Conservation (phyloP, 1,140 invertebrate species). For the Theocolax elegans region DNA sequence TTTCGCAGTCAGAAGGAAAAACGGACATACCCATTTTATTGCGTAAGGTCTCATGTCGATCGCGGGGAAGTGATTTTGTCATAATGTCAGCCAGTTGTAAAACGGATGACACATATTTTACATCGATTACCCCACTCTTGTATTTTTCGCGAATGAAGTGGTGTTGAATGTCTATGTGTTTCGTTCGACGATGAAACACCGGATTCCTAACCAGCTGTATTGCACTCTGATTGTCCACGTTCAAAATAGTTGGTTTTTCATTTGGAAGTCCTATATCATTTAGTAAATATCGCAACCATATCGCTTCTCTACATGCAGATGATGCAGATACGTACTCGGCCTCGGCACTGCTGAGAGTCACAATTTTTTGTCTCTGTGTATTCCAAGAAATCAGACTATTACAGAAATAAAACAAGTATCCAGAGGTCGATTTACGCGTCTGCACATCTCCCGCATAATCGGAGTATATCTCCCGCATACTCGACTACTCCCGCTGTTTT, state of each 20-base stretch:
- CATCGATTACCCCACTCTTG: slow-evolving; percentile 17
- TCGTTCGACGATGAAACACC: slow-evolving; percentile 45
- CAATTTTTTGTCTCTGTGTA: slow-evolving; percentile 49
- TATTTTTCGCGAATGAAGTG: slow-evolving; percentile 49
- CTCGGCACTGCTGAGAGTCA: slow-evolving; percentile 50
- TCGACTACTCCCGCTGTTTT: neutral
- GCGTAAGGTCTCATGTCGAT: too few relatives aligned
- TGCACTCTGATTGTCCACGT: slow-evolving; percentile 46
- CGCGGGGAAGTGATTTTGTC: slow-evolving; percentile 38
- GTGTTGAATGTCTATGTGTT: slow-evolving; percentile 49
- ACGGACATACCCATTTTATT: too few relatives aligned
- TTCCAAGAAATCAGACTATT: slow-evolving; percentile 49
- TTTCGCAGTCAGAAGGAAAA: too few relatives aligned
- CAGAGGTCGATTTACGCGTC: slow-evolving; percentile 30
- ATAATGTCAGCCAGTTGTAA: slow-evolving; percentile 40
- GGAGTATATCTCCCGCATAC: slow-evolving; percentile 40
- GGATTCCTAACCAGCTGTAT: slow-evolving; percentile 43
- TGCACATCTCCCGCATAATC: slow-evolving; percentile 27
- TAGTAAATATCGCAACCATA: slow-evolving; percentile 29
- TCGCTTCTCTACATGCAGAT: slow-evolving; percentile 43
- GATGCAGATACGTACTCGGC: slow-evolving; percentile 54
- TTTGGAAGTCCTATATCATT: neutral
- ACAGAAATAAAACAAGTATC: slow-evolving; percentile 27
- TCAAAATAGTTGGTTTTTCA: neutral
- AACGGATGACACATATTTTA: slow-evolving; percentile 33